A percentile compares a stretch with the other conserved stretches of the same genome.
Evolutionary conservation across 1,140 invertebrate species (phyloP).

Genomic region (Asbolus verrucosus): DNA sequence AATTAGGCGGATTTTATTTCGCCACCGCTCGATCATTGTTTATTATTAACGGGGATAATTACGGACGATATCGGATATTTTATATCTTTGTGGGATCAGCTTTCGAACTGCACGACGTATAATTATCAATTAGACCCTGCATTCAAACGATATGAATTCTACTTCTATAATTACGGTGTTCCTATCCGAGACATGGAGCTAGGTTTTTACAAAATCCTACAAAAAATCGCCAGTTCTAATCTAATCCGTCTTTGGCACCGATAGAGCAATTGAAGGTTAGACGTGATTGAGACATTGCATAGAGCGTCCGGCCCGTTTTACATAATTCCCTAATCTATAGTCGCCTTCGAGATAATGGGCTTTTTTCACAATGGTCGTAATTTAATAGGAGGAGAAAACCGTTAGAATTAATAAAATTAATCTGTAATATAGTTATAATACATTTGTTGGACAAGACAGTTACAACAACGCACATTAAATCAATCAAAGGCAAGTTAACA

Average conservation of each 20-base stretch:
- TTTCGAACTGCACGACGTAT: neutral
- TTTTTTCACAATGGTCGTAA: slow-evolving; percentile 1
- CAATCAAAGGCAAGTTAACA: slow-evolving; percentile 29
- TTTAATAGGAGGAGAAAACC: neutral
- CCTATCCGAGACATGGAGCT: neutral
- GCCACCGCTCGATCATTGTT: too few species aligned
- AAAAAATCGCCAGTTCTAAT: slow-evolving; percentile 16
- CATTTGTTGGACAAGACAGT: slow-evolving; percentile 38
- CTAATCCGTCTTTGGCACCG: neutral
- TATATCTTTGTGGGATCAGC: neutral
- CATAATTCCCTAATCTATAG: slow-evolving; percentile 5
- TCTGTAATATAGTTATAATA: slow-evolving; percentile 38
- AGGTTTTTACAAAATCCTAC: neutral
- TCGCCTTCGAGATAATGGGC: slow-evolving; percentile 10
- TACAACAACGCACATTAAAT: slow-evolving; percentile 44
- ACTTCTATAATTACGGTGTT: neutral
- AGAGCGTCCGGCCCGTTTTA: too few species aligned
- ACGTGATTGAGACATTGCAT: slow-evolving; percentile 6
- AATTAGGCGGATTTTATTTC: slow-evolving; percentile 8
- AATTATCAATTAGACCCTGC: slow-evolving; percentile 21
- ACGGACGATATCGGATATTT: slow-evolving; percentile 14
- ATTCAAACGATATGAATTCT: slow-evolving; percentile 2
- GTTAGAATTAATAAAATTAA: slow-evolving; percentile 34
- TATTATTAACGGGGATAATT: too few species aligned
- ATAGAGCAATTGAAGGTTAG: neutral